Evolutionary conservation across 2,888 invertebrate species (phyloP).

Genomic region (Poecilobothrus nobilitatus): DNA sequence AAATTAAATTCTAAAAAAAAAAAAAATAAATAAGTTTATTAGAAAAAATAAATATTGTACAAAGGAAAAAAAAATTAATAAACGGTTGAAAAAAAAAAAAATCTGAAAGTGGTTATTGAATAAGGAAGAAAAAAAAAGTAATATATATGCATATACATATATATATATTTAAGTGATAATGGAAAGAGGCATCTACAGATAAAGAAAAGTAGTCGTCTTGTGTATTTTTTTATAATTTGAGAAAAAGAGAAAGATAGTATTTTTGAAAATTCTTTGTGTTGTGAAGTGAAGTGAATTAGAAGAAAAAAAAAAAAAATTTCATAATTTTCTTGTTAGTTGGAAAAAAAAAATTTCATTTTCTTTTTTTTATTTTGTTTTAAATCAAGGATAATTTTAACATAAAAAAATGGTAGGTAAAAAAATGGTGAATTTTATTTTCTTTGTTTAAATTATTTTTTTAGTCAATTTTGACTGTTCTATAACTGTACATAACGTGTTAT

Average conservation of each 20-base stretch:
- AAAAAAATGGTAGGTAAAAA: background rate
- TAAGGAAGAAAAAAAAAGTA: background rate
- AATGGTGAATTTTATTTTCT: too few species aligned
- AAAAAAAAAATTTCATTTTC: background rate
- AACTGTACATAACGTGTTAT: too few species aligned
- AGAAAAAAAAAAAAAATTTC: constrained; percentile 1
- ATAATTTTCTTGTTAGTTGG: constrained; percentile 1
- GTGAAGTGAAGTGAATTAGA: constrained; percentile 1
- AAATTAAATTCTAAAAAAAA: background rate
- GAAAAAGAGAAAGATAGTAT: constrained; percentile 6
- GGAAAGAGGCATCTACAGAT: constrained; percentile 4
- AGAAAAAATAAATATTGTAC: too few species aligned
- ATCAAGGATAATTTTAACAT: constrained; percentile 2
- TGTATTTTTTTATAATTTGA: background rate
- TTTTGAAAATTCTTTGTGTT: constrained; percentile 4
- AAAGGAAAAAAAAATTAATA: background rate
- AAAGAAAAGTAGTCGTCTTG: background rate
- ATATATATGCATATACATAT: too few species aligned
- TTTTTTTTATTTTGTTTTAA: background rate
- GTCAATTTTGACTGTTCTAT: too few species aligned
- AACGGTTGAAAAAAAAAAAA: constrained; percentile 2
- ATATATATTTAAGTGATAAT: too few species aligned
- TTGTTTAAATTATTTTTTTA: background rate
- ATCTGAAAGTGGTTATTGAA: constrained; percentile 6
- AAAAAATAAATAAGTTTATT: too few species aligned